Percentiles rank a stretch among this genome's conserved stretches.
phyloP scores from a whole-genome alignment of 2,888 invertebrate species.

The Sminthurides aquaticus region DNA sequence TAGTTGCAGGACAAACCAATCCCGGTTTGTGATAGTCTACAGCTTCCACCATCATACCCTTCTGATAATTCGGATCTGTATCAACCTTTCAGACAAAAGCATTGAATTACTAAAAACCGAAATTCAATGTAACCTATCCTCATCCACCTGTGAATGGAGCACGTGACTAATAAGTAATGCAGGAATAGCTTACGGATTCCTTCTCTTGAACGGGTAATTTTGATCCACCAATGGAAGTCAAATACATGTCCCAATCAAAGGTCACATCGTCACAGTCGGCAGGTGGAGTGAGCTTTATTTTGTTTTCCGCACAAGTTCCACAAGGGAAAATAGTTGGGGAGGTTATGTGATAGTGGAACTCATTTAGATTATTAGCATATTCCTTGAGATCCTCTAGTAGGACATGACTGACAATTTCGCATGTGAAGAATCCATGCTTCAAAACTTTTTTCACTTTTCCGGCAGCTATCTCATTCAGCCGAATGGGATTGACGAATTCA shows the following conservation, averaged over 20 bases:
- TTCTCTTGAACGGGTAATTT: background rate
- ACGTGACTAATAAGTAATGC: no score
- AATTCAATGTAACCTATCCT: no score
- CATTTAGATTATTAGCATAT: background rate
- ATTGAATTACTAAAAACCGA: no score
- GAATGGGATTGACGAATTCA: slow-evolving; percentile 25
- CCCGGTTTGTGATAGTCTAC: slow-evolving; percentile 9
- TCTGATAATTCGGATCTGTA: no score
- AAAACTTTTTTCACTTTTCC: slow-evolving; percentile 17
- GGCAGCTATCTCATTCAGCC: slow-evolving; percentile 10
- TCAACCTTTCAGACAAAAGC: no score
- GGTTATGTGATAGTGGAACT: slow-evolving; percentile 8
- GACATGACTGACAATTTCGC: slow-evolving; percentile 10
- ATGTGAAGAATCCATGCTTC: slow-evolving; percentile 25
- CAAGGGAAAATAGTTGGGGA: slow-evolving; percentile 11
- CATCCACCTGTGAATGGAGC: no score
- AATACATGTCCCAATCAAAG: slow-evolving; percentile 1
- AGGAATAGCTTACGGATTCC: background rate
- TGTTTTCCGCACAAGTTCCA: slow-evolving; percentile 1
- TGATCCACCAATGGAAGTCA: background rate
- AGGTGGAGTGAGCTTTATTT: background rate
- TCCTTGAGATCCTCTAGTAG: background rate
- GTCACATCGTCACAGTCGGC: no score
- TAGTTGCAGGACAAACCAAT: slow-evolving; percentile 11
- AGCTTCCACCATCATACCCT: slow-evolving; percentile 11